Percentiles rank a stretch among this genome's conserved stretches.
Evolutionary conservation across 2,888 invertebrate genomes (phyloP).

Genomic region (Scrobipalpa costella): DNA sequence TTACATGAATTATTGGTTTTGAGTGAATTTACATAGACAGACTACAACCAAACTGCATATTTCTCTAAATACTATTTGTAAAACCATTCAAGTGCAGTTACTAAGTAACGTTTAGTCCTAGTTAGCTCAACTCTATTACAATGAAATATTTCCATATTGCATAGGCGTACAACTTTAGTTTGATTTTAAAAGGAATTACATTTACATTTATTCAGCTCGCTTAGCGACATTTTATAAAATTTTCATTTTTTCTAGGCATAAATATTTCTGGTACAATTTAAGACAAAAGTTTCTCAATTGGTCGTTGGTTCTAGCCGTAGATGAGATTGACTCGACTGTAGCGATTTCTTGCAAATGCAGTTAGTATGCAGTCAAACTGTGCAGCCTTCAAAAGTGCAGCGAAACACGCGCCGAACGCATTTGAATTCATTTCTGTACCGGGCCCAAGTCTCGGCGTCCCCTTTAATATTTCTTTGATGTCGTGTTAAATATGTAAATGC

Average conservation of each 20-base stretch:
- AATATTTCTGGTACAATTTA: too few species aligned
- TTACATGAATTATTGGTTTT: constrained; percentile 3
- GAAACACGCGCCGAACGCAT: constrained; percentile 31
- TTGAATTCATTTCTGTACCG: constrained; percentile 32
- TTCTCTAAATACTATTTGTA: not conserved
- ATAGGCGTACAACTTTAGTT: too few species aligned
- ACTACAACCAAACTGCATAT: not conserved
- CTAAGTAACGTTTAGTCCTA: too few species aligned
- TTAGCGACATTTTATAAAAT: too few species aligned
- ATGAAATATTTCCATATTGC: too few species aligned
- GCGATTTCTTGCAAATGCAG: not conserved
- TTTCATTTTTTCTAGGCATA: too few species aligned
- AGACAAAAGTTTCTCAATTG: too few species aligned
- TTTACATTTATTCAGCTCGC: too few species aligned
- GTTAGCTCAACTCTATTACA: too few species aligned
- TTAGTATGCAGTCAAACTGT: not conserved
- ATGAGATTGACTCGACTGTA: not conserved
- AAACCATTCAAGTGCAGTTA: too few species aligned
- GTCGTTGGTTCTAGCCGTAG: too few species aligned
- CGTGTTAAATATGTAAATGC: constrained; percentile 40
- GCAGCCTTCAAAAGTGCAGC: constrained; percentile 14
- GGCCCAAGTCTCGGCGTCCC: constrained; percentile 10
- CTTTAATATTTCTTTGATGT: constrained; percentile 32
- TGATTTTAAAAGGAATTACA: too few species aligned
- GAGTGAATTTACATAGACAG: not conserved